Evolutionary conservation across 2,113 vertebrate species (phyloP).

Genomic region (Willisornis vidua): DNA sequence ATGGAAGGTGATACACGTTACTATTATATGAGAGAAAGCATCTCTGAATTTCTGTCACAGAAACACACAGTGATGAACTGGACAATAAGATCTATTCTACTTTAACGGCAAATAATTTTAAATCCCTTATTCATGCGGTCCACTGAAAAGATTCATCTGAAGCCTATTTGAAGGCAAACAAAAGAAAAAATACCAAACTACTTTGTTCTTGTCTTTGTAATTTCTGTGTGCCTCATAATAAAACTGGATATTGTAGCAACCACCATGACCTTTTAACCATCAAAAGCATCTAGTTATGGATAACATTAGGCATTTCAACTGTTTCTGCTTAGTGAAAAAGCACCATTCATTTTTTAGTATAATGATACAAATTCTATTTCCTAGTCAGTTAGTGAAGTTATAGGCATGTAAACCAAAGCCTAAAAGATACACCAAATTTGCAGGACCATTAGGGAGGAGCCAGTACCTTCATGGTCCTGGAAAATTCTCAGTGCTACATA

Average conservation of each 20-base stretch:
- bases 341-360: background rate
- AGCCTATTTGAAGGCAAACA: background rate
- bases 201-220: background rate
- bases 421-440: background rate
- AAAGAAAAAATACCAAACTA: background rate
- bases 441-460: background rate
- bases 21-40: background rate
- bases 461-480: background rate
- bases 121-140: background rate
- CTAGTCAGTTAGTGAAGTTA: background rate
- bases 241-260: background rate
- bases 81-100: background rate
- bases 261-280: background rate
- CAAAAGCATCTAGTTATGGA: background rate
- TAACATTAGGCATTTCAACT: background rate
- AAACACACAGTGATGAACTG: background rate
- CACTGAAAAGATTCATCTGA: background rate
- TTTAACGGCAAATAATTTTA: background rate
- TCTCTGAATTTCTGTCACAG: background rate
- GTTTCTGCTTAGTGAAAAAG: background rate
- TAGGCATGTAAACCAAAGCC: background rate
- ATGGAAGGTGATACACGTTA: background rate
- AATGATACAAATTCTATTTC: background rate
- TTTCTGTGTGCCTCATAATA: background rate
- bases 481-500: background rate